Conservation (phyloP, 2,888 invertebrate species). For the Dolichopus griseipennis region DNA sequence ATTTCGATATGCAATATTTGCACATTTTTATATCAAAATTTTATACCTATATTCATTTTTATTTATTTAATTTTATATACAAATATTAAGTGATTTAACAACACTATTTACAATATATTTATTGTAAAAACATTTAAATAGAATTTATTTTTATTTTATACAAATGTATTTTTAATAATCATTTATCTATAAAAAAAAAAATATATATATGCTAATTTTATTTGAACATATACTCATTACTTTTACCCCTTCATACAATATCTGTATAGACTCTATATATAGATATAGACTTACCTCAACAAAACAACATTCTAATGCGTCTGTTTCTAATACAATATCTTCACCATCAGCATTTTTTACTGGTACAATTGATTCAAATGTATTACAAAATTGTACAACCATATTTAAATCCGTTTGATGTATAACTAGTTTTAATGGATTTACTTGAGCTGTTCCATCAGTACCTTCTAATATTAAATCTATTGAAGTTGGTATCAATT, state of each 20-base stretch:
- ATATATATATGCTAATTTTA: not conserved
- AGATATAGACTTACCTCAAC: constrained; percentile 45
- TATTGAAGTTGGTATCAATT: constrained; percentile 63
- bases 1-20: no score
- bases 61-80: no score
- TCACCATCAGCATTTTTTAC: constrained; percentile 21
- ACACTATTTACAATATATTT: no score
- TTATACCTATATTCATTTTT: no score
- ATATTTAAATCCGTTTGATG: constrained; percentile 79
- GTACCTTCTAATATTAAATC: constrained; percentile 65
- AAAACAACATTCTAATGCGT: constrained; percentile 63
- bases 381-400: constrained; percentile 73
- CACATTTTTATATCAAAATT: no score
- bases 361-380: constrained; percentile 63
- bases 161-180: no score
- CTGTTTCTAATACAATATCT: constrained; percentile 44
- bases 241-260: no score
- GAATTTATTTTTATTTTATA: no score
- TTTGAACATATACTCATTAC: not conserved
- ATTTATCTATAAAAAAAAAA: no score
- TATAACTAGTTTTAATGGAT: constrained; percentile 70
- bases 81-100: no score
- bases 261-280: not conserved
- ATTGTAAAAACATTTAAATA: no score
- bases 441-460: constrained; percentile 61